Conservation (phyloP, 2,113 vertebrate genomes). For the Crypturellus undulatus region DNA sequence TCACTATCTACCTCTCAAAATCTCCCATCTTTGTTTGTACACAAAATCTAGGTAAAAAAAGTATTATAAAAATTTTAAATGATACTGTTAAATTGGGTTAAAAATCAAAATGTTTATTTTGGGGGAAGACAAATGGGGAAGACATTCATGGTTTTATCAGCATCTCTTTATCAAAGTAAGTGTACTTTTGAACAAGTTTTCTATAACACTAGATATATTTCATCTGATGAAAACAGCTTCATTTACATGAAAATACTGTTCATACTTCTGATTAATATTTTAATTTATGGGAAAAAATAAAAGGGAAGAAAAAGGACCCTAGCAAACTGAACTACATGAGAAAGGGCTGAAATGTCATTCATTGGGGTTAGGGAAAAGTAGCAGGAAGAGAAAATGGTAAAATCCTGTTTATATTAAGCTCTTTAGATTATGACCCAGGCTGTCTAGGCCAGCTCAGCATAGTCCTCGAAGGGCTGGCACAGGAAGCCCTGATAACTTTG, state of each 20-base stretch:
- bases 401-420: background rate
- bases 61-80: background rate
- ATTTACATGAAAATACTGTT: constrained; percentile 19
- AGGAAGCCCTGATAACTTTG: background rate
- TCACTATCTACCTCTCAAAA: background rate
- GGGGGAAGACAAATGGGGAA: background rate
- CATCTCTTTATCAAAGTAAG: background rate
- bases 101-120: background rate
- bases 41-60: background rate
- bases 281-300: background rate
- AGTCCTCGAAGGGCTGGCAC: background rate
- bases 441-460: background rate
- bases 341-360: background rate
- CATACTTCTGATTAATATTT: background rate
- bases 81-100: background rate
- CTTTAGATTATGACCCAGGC: background rate
- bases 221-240: background rate
- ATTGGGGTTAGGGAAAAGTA: background rate
- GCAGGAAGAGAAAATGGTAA: background rate
- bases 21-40: background rate
- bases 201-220: background rate
- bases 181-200: too few species aligned
- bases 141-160: background rate
- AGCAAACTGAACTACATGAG: background rate
- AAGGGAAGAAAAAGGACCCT: background rate